A percentile compares a stretch with the other conserved stretches of the same genome.
Conservation (phyloP, 2,113 vertebrate genomes). For the Micromys minutus region DNA sequence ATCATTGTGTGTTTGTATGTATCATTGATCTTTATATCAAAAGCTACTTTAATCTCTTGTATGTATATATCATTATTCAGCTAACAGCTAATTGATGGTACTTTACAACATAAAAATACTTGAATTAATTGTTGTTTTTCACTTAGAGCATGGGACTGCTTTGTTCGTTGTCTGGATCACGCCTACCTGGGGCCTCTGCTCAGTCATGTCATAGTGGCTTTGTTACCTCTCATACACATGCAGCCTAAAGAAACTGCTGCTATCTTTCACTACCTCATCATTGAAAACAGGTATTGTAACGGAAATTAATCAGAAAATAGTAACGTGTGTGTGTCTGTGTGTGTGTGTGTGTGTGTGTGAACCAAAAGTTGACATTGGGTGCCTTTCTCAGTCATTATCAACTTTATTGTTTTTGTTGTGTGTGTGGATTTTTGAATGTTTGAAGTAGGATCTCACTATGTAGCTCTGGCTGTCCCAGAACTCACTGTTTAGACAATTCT, state of each 20-base stretch:
- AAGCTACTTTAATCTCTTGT: constrained; percentile 9
- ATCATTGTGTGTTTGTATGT: constrained; percentile 2
- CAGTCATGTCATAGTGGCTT: constrained; percentile 97
- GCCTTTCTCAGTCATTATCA: background rate
- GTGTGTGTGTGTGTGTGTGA: background rate
- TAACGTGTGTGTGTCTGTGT: background rate
- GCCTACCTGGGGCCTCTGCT: constrained; percentile 94
- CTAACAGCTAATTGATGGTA: background rate
- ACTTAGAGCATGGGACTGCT: constrained; percentile 96
- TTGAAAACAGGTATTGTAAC: constrained; percentile 94
- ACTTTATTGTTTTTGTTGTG: background rate
- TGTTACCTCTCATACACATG: constrained; percentile 94
- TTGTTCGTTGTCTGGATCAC: constrained; percentile 94
- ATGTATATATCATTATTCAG: background rate
- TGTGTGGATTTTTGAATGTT: background rate
- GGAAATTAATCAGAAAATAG: constrained; percentile 26
- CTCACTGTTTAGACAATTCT: background rate
- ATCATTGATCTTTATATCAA: background rate
- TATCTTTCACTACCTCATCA: constrained; percentile 95
- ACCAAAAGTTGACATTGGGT: background rate
- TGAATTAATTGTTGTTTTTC: constrained; percentile 10
- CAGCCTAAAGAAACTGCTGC: constrained; percentile 94
- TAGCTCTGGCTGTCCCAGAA: background rate
- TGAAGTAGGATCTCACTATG: background rate
- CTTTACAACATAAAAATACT: constrained; percentile 55